phyloP scores from a whole-genome alignment of 2,888 invertebrate genomes.

The Molanna angustata region DNA sequence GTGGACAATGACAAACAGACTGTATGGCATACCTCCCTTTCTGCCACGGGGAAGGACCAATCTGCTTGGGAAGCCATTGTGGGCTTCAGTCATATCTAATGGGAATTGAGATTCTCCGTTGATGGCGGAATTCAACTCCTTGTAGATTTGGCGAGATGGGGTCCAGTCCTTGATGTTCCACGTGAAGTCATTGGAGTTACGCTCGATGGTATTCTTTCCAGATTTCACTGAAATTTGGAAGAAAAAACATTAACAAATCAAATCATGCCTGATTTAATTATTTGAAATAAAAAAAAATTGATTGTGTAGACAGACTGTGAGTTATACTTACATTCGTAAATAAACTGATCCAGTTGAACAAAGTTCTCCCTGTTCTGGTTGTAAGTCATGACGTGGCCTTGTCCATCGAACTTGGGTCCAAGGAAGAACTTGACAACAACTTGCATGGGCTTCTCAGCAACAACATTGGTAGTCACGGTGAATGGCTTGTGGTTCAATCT shows the following conservation, averaged over 20 bases:
- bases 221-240: conserved; percentile 35
- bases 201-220: conserved; percentile 52
- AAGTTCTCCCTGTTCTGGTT: conserved; percentile 56
- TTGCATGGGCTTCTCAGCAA: conserved; percentile 53
- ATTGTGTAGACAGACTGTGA: too few species aligned
- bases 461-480: conserved; percentile 59
- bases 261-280: too few species aligned
- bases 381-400: conserved; percentile 52
- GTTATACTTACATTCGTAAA: conserved; percentile 49
- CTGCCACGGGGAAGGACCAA: conserved; percentile 64
- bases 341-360: conserved; percentile 57
- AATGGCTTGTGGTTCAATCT: conserved; percentile 71
- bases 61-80: conserved; percentile 60
- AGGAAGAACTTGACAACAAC: conserved; percentile 62
- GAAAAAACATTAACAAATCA: neutral
- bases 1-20: conserved; percentile 59
- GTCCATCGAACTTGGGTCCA: conserved; percentile 66
- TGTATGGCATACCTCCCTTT: conserved; percentile 60
- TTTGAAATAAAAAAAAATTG: too few species aligned
- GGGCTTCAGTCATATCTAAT: conserved; percentile 48
- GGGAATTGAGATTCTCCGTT: conserved; percentile 48
- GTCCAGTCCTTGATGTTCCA: conserved; percentile 57
- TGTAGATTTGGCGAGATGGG: conserved; percentile 45
- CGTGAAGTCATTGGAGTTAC: conserved; percentile 57
- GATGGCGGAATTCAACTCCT: conserved; percentile 49